Percentiles rank a stretch among this genome's conserved stretches.
These are phyloP conservation scores for Melanchra persicariae DNA, from an alignment of 2,888 invertebrate genomes.

Conservation along the genomic window DNA sequence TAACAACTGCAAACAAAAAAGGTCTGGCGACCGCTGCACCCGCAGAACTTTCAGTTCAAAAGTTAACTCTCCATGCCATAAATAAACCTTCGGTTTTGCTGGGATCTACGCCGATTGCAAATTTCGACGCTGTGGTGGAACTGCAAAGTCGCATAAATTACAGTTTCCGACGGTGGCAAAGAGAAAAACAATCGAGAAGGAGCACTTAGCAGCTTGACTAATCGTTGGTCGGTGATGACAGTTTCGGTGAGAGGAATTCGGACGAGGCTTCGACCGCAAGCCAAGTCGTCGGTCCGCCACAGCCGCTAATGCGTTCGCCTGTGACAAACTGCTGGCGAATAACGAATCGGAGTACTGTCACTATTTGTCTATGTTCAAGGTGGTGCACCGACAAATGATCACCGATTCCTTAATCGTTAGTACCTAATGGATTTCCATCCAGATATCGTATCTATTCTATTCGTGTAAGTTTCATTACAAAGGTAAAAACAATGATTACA, in stretches of 20 bases:
- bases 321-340: constrained; percentile 78
- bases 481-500: neutral
- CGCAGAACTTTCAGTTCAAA: constrained; percentile 86
- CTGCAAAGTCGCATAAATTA: constrained; percentile 90
- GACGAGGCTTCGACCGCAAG: constrained; percentile 77
- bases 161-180: constrained; percentile 84
- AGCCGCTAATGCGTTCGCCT: constrained; percentile 76
- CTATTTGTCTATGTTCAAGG: constrained; percentile 44
- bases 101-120: constrained; percentile 88
- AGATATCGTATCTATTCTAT: neutral
- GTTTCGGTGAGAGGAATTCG: constrained; percentile 78
- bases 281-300: constrained; percentile 70
- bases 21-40: constrained; percentile 81
- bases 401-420: constrained; percentile 4
- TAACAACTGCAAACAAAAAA: constrained; percentile 82
- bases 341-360: constrained; percentile 70
- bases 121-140: constrained; percentile 85
- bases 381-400: constrained; percentile 36
- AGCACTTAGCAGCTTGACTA: constrained; percentile 90
- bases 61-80: constrained; percentile 88
- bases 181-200: constrained; percentile 90
- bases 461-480: neutral
- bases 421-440: neutral
- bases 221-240: constrained; percentile 88
- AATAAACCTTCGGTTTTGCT: constrained; percentile 90